Conservation (phyloP, 2,888 invertebrate genomes). For the Teinopalpus imperialis region DNA sequence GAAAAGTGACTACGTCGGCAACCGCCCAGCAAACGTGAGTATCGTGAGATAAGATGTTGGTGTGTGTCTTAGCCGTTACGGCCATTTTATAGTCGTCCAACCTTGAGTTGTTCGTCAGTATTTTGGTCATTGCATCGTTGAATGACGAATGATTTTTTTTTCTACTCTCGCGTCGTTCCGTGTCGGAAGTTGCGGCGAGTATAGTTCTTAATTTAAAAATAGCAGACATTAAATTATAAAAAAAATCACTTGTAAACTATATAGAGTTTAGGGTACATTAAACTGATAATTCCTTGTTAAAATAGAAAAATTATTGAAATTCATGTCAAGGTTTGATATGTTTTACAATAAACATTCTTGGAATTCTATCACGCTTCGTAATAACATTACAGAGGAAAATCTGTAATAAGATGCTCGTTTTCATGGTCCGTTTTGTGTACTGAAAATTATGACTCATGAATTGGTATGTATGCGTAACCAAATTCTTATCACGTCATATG, state of each 20-base stretch:
- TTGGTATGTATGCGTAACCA: slow-evolving; percentile 14
- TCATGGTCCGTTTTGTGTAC: slow-evolving; percentile 11
- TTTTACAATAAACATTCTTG: slow-evolving; percentile 22
- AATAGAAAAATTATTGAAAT: too few species aligned
- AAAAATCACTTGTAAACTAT: slow-evolving; percentile 41
- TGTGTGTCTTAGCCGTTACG: slow-evolving; percentile 63
- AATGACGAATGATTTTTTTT: slow-evolving; percentile 42
- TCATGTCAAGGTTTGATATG: too few species aligned
- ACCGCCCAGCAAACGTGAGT: slow-evolving; percentile 47
- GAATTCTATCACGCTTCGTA: slow-evolving; percentile 7
- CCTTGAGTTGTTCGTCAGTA: slow-evolving; percentile 67
- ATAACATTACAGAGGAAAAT: slow-evolving; percentile 3
- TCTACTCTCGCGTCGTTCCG: slow-evolving; percentile 31
- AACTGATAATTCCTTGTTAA: too few species aligned
- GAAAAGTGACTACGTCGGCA: slow-evolving; percentile 37
- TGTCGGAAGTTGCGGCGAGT: slow-evolving; percentile 30
- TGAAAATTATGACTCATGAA: slow-evolving; percentile 18
- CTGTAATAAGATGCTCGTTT: slow-evolving; percentile 7
- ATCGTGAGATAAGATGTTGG: slow-evolving; percentile 40
- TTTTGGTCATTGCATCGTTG: slow-evolving; percentile 66
- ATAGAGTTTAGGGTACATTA: too few species aligned
- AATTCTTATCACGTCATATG: slow-evolving; percentile 6
- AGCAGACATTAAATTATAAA: slow-evolving; percentile 29
- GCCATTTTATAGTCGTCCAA: slow-evolving; percentile 72
- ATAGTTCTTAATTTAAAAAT: slow-evolving; percentile 40